Base-by-base conservation (phyloP, 2,113 vertebrate species). In the Labeo rohita region DNA sequence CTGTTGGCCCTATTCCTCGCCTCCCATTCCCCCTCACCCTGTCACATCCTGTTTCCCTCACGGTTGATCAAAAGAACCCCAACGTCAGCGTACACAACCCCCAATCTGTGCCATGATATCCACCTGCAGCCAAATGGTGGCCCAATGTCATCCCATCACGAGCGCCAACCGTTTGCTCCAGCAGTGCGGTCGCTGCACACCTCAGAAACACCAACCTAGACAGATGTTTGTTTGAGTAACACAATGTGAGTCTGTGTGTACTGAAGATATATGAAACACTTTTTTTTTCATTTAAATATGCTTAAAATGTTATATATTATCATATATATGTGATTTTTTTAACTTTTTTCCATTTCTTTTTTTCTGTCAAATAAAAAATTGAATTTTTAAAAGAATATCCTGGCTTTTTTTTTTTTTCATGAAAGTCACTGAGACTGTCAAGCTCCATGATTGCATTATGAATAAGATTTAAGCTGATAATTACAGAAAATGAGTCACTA, bases 51-150 rank as follows among this genome's bases (percentile, higher is more conserved):
- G 87, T 94, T 91, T 91, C 89, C 91, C 87, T 78, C 87, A 86
- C 77, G 89, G 86, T 87, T 90, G 91, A 94, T 94, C 91, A 93
- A 93, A 93, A 90, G 87, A 90, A 88, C 86, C 59, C 21, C 90
- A 88, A 91, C 91, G 91, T 93, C 92, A 92, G 77, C 72, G 15
- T 28, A 45, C 87, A 87, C 77, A 0, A 88, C 82, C 84, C 87
- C 85, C 89, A 86, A 91, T 91, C 91, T 91, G 89, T 74, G 85
- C 28, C 50, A 36, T 47, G 49, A 86, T 63, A 79, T 54, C 47
- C 80, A 50, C 80, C 80, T 13, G 49, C 49, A 83, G 80, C 16
- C 80, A 56, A 86, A 49, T 59, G 65, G 61, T 63, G 23, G 12
- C 61, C 47, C 88, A 90, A 79, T 65, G 65, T 79, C 66, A 78